phyloP scores from a whole-genome alignment of 2,113 vertebrate species.

The Poecile atricapillus region DNA sequence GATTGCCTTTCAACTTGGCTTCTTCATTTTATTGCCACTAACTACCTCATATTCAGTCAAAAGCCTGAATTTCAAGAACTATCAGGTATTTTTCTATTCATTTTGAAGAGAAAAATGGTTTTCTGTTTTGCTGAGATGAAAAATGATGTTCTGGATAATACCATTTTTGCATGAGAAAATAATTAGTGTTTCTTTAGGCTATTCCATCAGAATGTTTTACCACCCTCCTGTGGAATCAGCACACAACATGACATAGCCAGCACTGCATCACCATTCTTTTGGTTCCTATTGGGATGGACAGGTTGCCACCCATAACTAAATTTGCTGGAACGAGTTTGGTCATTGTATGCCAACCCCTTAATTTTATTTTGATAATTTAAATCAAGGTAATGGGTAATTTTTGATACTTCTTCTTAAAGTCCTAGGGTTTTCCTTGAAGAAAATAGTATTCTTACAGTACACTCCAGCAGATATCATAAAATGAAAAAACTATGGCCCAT shows the following conservation, averaged over 20 bases:
- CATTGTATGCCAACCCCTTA: accelerated
- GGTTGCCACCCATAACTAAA: not conserved
- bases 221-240: not conserved
- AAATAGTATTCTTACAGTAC: not conserved
- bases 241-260: not conserved
- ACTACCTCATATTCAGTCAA: slow-evolving; percentile 98
- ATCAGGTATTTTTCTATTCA: slow-evolving; percentile 79
- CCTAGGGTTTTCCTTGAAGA: not conserved
- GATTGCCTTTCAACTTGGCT: slow-evolving; percentile 94
- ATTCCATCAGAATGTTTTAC: not conserved
- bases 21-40: slow-evolving; percentile 96
- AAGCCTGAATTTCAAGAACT: slow-evolving; percentile 97
- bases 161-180: not conserved
- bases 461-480: not conserved
- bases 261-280: not conserved
- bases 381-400: not conserved
- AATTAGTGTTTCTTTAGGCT: not conserved
- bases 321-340: not conserved
- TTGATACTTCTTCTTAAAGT: not conserved
- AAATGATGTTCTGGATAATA: not conserved
- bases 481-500: not conserved
- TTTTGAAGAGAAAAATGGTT: not conserved
- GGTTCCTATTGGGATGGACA: not conserved
- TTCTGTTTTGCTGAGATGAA: not conserved
- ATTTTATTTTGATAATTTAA: not conserved